These are phyloP conservation scores for Anableps anableps DNA, from an alignment of 2,797 vertebrate genomes.

Conservation along the genomic window DNA sequence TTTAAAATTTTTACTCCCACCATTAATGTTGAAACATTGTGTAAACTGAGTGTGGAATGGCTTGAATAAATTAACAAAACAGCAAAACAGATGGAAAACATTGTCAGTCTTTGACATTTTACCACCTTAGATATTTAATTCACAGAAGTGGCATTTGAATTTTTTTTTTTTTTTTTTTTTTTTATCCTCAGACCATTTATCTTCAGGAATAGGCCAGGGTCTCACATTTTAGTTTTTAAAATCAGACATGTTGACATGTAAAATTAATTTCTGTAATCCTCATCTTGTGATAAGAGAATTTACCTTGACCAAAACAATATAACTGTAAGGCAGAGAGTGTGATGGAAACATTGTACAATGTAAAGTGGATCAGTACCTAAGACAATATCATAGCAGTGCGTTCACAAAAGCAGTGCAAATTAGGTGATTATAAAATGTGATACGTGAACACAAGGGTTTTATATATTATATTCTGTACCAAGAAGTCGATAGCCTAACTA, in stretches of 20 bases:
- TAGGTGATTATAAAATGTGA: not conserved
- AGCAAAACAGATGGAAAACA: not conserved
- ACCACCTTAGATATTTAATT: not conserved
- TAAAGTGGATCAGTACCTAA: not conserved
- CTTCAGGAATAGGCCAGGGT: too few relatives aligned
- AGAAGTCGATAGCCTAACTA: not conserved
- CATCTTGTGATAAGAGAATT: not conserved
- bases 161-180: not conserved
- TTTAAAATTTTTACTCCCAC: not conserved
- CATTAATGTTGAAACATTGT: constrained; percentile 21
- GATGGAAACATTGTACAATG: not conserved
- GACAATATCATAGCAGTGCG: not conserved
- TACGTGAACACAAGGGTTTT: not conserved
- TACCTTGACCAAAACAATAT: not conserved
- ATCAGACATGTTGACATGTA: not conserved
- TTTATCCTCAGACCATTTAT: not conserved
- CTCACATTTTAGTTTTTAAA: not conserved
- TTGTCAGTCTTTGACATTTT: constrained; percentile 6
- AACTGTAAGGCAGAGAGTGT: not conserved
- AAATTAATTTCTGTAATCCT: not conserved
- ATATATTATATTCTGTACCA: not conserved
- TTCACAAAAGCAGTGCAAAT: not conserved
- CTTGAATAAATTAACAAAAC: not conserved
- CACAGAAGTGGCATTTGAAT: not conserved
- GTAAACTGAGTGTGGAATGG: not conserved